phyloP scores from a whole-genome alignment of 1,140 invertebrate species.

The Drosophila micromelanica region DNA sequence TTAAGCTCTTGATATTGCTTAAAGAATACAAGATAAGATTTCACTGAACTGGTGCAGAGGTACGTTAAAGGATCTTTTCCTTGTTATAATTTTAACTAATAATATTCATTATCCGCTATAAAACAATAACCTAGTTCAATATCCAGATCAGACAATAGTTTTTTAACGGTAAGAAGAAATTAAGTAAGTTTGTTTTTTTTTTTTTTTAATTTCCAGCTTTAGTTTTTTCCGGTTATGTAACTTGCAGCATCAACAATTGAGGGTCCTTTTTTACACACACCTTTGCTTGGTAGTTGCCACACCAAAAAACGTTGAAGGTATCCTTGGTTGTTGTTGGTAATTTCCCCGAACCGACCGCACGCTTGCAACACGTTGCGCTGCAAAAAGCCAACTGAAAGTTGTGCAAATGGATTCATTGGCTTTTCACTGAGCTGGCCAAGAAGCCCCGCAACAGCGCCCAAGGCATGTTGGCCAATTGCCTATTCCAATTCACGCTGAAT shows the following conservation, averaged over 20 bases:
- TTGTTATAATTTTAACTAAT: too few species aligned
- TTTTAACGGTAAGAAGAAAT: too few species aligned
- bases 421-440: constrained; percentile 61
- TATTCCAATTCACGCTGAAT: constrained; percentile 29
- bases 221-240: too few species aligned
- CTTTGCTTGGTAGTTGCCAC: constrained; percentile 15
- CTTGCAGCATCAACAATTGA: constrained; percentile 3
- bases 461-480: constrained; percentile 32
- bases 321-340: constrained; percentile 15
- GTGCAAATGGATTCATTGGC: constrained; percentile 55
- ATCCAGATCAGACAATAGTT: too few species aligned
- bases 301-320: constrained; percentile 7
- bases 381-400: constrained; percentile 81
- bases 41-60: too few species aligned
- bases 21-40: too few species aligned
- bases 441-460: constrained; percentile 59
- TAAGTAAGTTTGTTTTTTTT: too few species aligned
- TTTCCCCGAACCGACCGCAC: constrained; percentile 60
- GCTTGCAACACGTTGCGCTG: constrained; percentile 72
- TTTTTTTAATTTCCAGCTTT: too few species aligned
- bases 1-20: too few species aligned
- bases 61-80: too few species aligned
- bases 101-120: too few species aligned
- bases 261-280: constrained; percentile 25
- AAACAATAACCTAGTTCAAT: too few species aligned